Conservation (phyloP, 2,113 vertebrate genomes). For the Tachycineta bicolor region DNA sequence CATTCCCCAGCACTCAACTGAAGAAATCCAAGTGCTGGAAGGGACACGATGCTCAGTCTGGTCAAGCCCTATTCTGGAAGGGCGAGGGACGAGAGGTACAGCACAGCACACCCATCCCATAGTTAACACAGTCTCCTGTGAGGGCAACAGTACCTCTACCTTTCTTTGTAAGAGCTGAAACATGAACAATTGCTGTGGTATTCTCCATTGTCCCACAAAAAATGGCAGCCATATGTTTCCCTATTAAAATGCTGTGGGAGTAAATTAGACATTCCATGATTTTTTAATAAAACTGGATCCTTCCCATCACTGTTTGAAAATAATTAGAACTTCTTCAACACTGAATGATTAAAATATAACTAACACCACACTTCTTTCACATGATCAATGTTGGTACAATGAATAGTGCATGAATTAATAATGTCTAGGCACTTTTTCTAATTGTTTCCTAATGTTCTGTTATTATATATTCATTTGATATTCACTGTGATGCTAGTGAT, state of each 20-base stretch:
- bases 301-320: conserved; percentile 28
- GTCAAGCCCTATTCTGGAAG: not conserved
- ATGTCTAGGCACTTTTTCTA: conserved; percentile 65
- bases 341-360: conserved; percentile 53
- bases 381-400: conserved; percentile 61
- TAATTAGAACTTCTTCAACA: conserved; percentile 54
- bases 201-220: not conserved
- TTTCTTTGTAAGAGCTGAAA: not conserved
- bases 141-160: fast-evolving
- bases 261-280: not conserved
- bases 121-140: not conserved
- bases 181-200: not conserved
- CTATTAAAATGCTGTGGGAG: not conserved
- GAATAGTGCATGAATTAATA: conserved; percentile 66
- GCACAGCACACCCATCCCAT: not conserved
- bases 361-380: conserved; percentile 59
- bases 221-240: not conserved
- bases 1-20: no score
- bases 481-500: conserved; percentile 7
- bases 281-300: not conserved
- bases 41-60: not conserved
- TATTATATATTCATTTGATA: conserved; percentile 63
- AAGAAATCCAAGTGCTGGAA: not conserved
- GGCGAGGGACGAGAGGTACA: fast-evolving
- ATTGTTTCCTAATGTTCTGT: conserved; percentile 66